phyloP scores from a whole-genome alignment of 2,797 vertebrate species.

The Tokudaia muenninki region DNA sequence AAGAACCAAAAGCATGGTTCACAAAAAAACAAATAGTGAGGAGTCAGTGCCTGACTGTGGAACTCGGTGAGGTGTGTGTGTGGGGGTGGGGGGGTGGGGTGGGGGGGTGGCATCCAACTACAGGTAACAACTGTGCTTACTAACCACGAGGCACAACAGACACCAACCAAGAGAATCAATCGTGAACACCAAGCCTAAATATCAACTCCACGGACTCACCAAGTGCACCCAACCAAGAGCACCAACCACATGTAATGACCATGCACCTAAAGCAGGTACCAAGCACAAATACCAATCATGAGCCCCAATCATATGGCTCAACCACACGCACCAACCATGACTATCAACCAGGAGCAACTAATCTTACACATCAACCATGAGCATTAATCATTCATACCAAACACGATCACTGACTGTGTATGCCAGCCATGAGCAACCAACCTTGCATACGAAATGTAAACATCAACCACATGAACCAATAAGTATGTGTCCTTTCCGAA shows the following conservation, averaged over 20 bases:
- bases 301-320: neutral
- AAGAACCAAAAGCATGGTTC: conserved; percentile 35
- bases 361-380: neutral
- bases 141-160: neutral
- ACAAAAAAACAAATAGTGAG: neutral
- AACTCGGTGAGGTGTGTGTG: neutral
- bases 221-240: neutral
- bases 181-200: neutral
- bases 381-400: neutral
- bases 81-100: too few relatives aligned
- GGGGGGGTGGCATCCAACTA: neutral
- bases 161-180: neutral
- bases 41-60: neutral
- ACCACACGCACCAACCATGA: neutral
- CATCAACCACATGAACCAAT: neutral
- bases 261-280: neutral
- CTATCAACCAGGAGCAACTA: neutral
- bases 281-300: neutral
- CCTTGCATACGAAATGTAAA: neutral
- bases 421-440: neutral
- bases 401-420: neutral
- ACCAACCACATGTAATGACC: neutral
- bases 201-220: neutral
- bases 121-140: neutral
- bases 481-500: neutral